Conservation (phyloP, 2,113 vertebrate genomes). For the Gavia stellata region DNA sequence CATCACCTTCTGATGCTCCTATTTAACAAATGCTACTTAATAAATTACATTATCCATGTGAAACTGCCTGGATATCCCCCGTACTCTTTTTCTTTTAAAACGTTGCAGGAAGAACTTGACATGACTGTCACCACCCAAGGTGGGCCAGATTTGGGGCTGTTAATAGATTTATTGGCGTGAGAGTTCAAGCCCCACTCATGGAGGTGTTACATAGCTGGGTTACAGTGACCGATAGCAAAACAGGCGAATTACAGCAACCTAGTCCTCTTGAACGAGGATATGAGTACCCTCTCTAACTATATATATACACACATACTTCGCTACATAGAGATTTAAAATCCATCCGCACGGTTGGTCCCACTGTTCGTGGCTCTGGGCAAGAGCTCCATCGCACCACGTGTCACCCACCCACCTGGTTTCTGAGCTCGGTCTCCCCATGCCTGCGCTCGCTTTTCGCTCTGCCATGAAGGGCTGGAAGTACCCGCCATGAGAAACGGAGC, state of each 20-base stretch:
- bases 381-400: background rate
- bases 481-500: background rate
- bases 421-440: accelerated
- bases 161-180: background rate
- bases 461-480: background rate
- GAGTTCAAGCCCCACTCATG: background rate
- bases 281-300: background rate
- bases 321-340: background rate
- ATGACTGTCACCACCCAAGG: background rate
- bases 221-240: background rate
- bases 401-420: background rate
- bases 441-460: background rate
- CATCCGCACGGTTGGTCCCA: background rate
- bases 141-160: background rate
- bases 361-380: accelerated
- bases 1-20: background rate
- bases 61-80: background rate
- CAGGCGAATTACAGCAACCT: background rate
- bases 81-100: background rate
- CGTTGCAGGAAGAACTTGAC: background rate
- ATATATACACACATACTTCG: background rate
- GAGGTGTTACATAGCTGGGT: background rate
- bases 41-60: background rate
- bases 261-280: background rate
- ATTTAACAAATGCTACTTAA: background rate